phyloP scores from a whole-genome alignment of 2,113 vertebrate genomes.

The Indicator indicator region DNA sequence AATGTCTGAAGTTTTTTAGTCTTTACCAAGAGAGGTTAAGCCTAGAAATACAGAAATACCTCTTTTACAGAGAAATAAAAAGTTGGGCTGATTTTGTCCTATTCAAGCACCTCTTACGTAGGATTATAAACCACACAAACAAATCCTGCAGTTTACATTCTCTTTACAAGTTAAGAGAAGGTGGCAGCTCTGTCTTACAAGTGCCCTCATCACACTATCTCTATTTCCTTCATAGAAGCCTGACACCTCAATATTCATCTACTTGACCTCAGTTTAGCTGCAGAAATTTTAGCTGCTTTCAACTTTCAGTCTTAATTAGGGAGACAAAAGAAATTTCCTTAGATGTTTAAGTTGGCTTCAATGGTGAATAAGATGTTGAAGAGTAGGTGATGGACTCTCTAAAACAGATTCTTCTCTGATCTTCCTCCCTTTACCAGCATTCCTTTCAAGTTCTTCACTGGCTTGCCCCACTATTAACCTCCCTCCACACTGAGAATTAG shows the following conservation, averaged over 20 bases:
- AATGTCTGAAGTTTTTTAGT: background rate
- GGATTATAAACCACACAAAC: background rate
- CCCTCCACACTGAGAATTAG: slow-evolving; percentile 40
- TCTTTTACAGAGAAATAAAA: background rate
- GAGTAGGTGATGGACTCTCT: slow-evolving; percentile 32
- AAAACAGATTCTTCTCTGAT: slow-evolving; percentile 26
- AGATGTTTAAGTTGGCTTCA: background rate
- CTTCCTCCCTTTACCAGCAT: background rate
- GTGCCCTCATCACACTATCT: background rate
- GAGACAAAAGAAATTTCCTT: slow-evolving; percentile 18
- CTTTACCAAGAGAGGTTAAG: background rate
- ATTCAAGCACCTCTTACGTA: background rate
- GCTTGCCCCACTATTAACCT: slow-evolving; percentile 55
- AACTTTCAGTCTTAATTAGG: slow-evolving; percentile 38
- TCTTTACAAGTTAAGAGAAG: background rate
- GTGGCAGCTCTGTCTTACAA: background rate
- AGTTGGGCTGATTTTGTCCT: background rate
- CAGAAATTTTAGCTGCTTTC: slow-evolving; percentile 9
- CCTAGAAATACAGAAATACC: background rate
- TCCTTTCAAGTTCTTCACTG: slow-evolving; percentile 39
- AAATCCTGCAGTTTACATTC: background rate
- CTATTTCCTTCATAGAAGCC: background rate
- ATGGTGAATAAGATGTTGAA: slow-evolving; percentile 4
- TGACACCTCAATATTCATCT: background rate
- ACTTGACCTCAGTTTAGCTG: background rate